phyloP scores from a whole-genome alignment of 2,113 vertebrate genomes.

The Leptocoma aspasia region DNA sequence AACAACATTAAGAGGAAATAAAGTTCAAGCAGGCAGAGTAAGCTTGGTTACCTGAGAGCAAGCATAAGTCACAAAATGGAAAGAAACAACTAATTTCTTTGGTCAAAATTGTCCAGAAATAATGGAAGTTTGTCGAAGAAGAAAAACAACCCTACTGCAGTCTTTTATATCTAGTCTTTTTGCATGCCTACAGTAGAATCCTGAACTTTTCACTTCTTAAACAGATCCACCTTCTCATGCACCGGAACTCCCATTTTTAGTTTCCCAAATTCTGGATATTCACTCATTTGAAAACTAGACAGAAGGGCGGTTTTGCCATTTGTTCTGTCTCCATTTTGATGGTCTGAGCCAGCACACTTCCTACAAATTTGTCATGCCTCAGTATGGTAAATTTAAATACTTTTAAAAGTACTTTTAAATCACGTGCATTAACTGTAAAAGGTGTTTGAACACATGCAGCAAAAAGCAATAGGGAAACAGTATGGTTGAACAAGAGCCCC shows the following conservation, averaged over 20 bases:
- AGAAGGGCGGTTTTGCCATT: neutral
- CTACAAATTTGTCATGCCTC: neutral
- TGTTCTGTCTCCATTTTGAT: neutral
- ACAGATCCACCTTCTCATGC: neutral
- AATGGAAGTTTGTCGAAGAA: neutral
- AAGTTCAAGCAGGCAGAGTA: neutral
- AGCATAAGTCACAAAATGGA: neutral
- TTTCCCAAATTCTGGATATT: neutral
- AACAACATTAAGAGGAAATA: neutral
- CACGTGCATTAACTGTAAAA: neutral
- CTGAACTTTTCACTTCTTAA: neutral
- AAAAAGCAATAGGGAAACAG: neutral
- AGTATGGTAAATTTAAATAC: neutral
- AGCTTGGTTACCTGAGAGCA: neutral
- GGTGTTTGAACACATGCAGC: neutral
- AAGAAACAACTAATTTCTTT: neutral
- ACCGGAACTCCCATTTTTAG: neutral
- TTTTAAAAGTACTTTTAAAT: neutral
- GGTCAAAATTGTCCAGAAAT: neutral
- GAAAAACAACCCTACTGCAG: too few relatives aligned
- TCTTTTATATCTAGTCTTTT: neutral
- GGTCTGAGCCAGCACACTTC: neutral
- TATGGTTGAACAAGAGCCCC: neutral
- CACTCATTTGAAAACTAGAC: neutral
- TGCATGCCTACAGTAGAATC: neutral